Base-by-base conservation (phyloP, 2,113 vertebrate genomes). In the Beaufortia kweichowensis region DNA sequence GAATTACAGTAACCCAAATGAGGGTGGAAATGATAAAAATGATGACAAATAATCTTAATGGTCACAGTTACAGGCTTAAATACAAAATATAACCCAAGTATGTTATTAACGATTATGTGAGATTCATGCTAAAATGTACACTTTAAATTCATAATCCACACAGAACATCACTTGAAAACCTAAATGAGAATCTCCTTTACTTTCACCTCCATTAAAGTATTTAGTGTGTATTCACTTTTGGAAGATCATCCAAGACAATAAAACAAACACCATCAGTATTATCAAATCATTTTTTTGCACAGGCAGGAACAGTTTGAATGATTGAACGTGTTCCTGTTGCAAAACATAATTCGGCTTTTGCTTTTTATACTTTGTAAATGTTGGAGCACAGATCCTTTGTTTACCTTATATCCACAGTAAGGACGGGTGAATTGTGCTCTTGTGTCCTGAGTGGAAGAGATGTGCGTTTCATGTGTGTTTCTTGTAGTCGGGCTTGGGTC, bases 141-240 rank as follows among this genome's bases (percentile, higher is more conserved):
- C n/a, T 31, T 68, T 9, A 68, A 53, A 68, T 53, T 46, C 46
- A 53, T 33, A 46, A 56, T 17, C 67, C 35, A 60, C 7, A 15
- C 21, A 41, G 0, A 72, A 61, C 39, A 31, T 11, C 39, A 29
- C 8, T 15, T 50, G 19, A 73, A 76, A 68, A 75, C 23, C 43
- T 23, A 69, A n/a, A 39, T 39, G 28, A 41, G 21, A 66, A 46
- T 10, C 26, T n/a, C 8, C 24, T 46, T n/a, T 2, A 19, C 28
- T 68, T n/a, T 68, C 46, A 53, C 53, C 11, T 55, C 28, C 66
- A 17, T 33, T 69, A 69, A 67, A 69, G 66, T 46, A 53, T 21
- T 21, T 10, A 6, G 9, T 0, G 6, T 2, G 10, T 48, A 10
- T 53, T 68, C 43, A 21, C 6, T 53, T 68, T 21, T 15, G n/a